Evolutionary conservation across 2,113 vertebrate species (phyloP).

Genomic region (Ailurus styani): DNA sequence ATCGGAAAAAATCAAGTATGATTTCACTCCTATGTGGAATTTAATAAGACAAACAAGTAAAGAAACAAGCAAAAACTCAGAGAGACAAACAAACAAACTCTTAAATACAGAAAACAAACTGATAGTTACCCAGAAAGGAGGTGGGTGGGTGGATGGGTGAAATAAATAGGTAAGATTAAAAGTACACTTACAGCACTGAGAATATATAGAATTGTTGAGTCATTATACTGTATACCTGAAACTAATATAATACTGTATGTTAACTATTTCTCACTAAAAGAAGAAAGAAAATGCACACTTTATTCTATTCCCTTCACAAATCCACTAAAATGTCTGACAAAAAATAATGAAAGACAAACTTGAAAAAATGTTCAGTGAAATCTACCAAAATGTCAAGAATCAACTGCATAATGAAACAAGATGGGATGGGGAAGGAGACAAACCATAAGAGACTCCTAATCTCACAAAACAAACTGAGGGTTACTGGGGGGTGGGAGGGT

Average conservation of each 20-base stretch:
- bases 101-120: neutral
- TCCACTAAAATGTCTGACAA: neutral
- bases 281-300: neutral
- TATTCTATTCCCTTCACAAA: neutral
- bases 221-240: neutral
- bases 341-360: neutral
- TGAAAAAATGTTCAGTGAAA: neutral
- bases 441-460: too few relatives aligned
- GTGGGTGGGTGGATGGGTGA: neutral
- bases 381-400: neutral
- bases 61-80: neutral
- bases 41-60: neutral
- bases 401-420: neutral
- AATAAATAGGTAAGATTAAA: neutral
- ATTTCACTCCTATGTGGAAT: neutral
- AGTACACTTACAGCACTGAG: neutral
- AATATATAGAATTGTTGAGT: neutral
- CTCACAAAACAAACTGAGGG: too few relatives aligned
- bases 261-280: neutral
- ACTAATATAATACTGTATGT: neutral
- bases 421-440: too few relatives aligned
- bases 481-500: too few relatives aligned
- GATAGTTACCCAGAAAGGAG: neutral
- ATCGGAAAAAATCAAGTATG: neutral
- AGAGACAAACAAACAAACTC: neutral